Evolutionary conservation across 2,113 vertebrate genomes (phyloP).

Genomic region (Pteropus alecto): DNA sequence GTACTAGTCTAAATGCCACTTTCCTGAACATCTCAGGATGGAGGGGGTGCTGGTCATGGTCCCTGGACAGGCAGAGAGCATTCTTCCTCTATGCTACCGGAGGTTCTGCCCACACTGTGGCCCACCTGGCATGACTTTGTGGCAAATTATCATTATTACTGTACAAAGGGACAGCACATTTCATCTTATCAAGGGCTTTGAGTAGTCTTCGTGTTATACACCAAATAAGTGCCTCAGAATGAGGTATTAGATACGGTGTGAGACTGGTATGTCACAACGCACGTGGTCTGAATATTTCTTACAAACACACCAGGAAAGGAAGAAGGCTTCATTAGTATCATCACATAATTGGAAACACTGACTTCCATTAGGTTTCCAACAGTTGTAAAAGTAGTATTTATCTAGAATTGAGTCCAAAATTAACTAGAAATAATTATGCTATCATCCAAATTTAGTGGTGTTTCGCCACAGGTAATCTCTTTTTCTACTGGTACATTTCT

Average conservation of each 20-base stretch:
- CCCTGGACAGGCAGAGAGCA: neutral
- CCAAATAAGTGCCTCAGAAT: neutral
- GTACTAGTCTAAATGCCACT: neutral
- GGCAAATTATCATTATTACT: neutral
- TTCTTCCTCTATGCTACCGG: neutral
- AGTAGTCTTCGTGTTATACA: neutral
- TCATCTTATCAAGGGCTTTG: neutral
- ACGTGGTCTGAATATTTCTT: neutral
- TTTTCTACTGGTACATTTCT: conserved; percentile 45
- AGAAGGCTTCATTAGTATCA: neutral
- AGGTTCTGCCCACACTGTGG: neutral
- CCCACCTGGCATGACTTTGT: neutral
- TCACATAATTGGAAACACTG: neutral
- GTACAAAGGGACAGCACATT: neutral
- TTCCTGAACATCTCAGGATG: neutral
- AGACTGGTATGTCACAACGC: neutral
- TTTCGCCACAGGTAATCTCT: conserved; percentile 43
- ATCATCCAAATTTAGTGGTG: neutral
- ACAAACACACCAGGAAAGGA: neutral
- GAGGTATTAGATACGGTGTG: neutral
- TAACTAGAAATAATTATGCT: neutral
- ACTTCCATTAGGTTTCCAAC: neutral
- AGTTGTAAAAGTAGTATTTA: neutral
- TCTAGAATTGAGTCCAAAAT: neutral
- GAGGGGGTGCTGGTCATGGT: neutral